Conservation (phyloP, 2,888 invertebrate genomes). For the Clepsis dumicolana region DNA sequence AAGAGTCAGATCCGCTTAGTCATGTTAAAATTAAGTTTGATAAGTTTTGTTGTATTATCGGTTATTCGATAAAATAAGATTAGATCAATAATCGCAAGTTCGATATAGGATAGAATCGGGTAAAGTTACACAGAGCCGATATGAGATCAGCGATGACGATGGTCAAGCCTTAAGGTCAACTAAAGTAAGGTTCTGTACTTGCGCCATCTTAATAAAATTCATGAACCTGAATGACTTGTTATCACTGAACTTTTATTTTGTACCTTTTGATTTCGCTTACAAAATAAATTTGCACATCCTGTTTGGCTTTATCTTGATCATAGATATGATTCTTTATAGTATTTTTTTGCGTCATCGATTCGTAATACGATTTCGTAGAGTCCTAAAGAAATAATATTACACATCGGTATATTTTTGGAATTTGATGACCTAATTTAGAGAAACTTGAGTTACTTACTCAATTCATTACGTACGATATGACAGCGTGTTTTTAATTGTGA, state of each 20-base stretch:
- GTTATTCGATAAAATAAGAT: slow-evolving; percentile 11
- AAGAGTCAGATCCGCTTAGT: not conserved
- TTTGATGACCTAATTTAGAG: slow-evolving; percentile 12
- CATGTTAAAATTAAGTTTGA: slow-evolving; percentile 5
- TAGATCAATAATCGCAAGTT: slow-evolving; percentile 1
- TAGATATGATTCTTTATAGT: slow-evolving; percentile 1
- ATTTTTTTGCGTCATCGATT: slow-evolving; percentile 18
- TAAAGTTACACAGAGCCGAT: slow-evolving; percentile 53
- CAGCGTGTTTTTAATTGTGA: not conserved
- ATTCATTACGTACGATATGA: not conserved
- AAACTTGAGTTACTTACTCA: not conserved
- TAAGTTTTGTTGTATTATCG: not conserved
- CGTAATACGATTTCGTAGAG: not conserved
- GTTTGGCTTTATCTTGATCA: slow-evolving; percentile 22
- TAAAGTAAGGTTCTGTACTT: slow-evolving; percentile 38
- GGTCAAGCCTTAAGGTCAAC: slow-evolving; percentile 60
- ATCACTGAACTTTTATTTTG: slow-evolving; percentile 25
- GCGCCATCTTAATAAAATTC: slow-evolving; percentile 39
- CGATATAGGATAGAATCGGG: slow-evolving; percentile 1
- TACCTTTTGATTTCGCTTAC: slow-evolving; percentile 17
- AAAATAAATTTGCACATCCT: slow-evolving; percentile 32
- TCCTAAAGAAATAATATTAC: not conserved
- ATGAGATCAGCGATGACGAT: slow-evolving; percentile 73
- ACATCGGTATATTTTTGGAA: slow-evolving; percentile 5
- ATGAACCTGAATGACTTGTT: slow-evolving; percentile 35